These are phyloP conservation scores for Hypomecis atomaria DNA, from an alignment of 2,888 invertebrate genomes.

Conservation along the genomic window DNA sequence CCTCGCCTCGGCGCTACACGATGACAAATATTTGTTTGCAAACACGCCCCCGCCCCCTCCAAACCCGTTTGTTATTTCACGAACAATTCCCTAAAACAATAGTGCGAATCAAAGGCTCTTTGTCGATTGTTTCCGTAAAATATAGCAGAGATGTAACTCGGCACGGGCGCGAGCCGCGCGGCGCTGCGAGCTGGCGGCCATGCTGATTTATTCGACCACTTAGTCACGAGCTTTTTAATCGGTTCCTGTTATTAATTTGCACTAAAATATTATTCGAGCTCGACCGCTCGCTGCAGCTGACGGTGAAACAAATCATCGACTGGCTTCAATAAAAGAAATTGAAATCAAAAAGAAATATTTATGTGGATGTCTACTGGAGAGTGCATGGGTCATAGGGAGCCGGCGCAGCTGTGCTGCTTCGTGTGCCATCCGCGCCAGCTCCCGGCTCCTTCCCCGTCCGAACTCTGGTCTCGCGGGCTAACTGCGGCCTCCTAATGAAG, in stretches of 20 bases:
- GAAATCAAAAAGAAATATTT: too few relatives aligned
- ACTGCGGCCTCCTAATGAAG: neutral
- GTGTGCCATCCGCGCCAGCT: too few relatives aligned
- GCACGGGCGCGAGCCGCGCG: neutral
- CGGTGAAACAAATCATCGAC: too few relatives aligned
- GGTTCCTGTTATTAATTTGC: neutral
- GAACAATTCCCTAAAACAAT: constrained; percentile 13
- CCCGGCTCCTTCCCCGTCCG: too few relatives aligned
- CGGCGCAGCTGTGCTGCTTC: too few relatives aligned
- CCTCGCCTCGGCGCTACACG: neutral
- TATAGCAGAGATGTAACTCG: constrained; percentile 5
- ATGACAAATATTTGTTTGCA: constrained; percentile 7
- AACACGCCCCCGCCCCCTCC: neutral
- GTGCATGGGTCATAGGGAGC: too few relatives aligned
- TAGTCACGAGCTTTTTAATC: constrained; percentile 7
- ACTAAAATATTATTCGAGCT: too few relatives aligned
- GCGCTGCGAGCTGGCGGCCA: too few relatives aligned
- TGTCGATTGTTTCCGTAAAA: constrained; percentile 7
- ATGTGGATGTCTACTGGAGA: too few relatives aligned
- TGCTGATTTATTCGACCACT: neutral
- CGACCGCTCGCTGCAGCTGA: too few relatives aligned
- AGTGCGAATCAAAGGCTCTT: constrained; percentile 16
- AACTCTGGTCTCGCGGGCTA: neutral
- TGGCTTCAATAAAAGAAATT: too few relatives aligned
- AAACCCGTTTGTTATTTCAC: constrained; percentile 8